Base-by-base conservation (phyloP, 2,113 vertebrate species). In the Castor canadensis region DNA sequence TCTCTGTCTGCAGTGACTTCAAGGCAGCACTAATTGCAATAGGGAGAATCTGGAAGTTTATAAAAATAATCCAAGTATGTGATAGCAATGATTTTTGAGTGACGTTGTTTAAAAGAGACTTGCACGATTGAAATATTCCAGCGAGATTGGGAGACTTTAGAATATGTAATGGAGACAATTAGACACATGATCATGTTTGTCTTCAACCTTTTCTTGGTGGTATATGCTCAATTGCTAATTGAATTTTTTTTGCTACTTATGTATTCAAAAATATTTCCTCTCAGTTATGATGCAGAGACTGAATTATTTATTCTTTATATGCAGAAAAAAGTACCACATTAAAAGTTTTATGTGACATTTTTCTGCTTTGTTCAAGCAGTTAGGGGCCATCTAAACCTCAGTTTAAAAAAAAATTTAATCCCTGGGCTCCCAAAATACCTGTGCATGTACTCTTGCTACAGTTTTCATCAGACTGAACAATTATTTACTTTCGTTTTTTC, bases 401-500 rank as follows among this genome's bases (percentile, higher is more conserved):
- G 2, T n/a, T n/a, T 45, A 38, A 83, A 90, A 47, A 12, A 67
- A 62, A 72, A 13, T 35, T 52, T 64, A 89, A 83, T 32, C 13
- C 26, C 9, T 77, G 12, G 8, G 60, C 1, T 94, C 24, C 9
- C 16, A 30, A 49, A 76, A 77, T 40, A 16, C 38, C 58, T 79
- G 4, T 54, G 38, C 9, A 22, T 69, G 35, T 9, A 38, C 38
- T 19, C 4, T 72, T 72, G 54, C 6, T n/a, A 58, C 8, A 80
- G 26, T 64, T 91, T 28, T 79, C 49, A 49, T 22, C 20, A 12
- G 20, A 45, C 2, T 17, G 22, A 8, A 93, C 5, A 47, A 17
- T 82, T 79, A 60, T 49, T 95, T 60, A n/a, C 24, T 49, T 90
- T 91, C 49, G 10, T 66, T 5, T 75, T 92, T 95, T 87, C 30